A percentile compares a stretch with the other conserved stretches of the same genome.
Evolutionary conservation across 2,888 invertebrate genomes (phyloP).

Genomic region (Esperia sulphurella): DNA sequence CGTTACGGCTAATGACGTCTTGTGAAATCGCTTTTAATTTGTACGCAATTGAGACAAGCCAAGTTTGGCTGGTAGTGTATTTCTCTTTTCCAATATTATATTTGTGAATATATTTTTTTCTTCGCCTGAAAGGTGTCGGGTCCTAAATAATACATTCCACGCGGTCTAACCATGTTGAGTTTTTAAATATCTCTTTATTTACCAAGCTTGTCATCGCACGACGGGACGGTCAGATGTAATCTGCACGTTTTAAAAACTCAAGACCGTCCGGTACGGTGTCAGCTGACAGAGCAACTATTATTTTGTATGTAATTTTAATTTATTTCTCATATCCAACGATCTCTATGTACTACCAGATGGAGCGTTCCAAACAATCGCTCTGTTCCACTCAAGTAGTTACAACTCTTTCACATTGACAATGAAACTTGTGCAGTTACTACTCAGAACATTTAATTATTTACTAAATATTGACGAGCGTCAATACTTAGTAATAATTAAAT

Average conservation of each 20-base stretch:
- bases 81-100: slow-evolving; percentile 26
- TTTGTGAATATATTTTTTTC: slow-evolving; percentile 49
- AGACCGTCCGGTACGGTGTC: slow-evolving; percentile 34
- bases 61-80: slow-evolving; percentile 22
- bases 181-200: slow-evolving; percentile 41
- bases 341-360: too few species aligned
- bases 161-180: slow-evolving; percentile 72
- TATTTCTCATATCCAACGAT: slow-evolving; percentile 3
- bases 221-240: slow-evolving; percentile 60
- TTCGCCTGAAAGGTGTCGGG: slow-evolving; percentile 77
- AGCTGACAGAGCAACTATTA: slow-evolving; percentile 13
- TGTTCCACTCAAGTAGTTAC: too few species aligned
- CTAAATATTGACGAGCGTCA: too few species aligned
- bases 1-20: too few species aligned
- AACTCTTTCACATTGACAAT: too few species aligned
- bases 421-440: too few species aligned
- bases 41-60: not conserved
- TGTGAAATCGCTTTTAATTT: too few species aligned
- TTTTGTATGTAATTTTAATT: slow-evolving; percentile 16
- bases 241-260: slow-evolving; percentile 60
- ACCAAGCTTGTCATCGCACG: slow-evolving; percentile 18
- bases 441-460: too few species aligned
- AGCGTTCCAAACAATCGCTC: too few species aligned
- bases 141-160: slow-evolving; percentile 74
- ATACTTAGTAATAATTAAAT: too few species aligned